phyloP scores from a whole-genome alignment of 2,888 invertebrate species.

The Megaustenia siamemsis region DNA sequence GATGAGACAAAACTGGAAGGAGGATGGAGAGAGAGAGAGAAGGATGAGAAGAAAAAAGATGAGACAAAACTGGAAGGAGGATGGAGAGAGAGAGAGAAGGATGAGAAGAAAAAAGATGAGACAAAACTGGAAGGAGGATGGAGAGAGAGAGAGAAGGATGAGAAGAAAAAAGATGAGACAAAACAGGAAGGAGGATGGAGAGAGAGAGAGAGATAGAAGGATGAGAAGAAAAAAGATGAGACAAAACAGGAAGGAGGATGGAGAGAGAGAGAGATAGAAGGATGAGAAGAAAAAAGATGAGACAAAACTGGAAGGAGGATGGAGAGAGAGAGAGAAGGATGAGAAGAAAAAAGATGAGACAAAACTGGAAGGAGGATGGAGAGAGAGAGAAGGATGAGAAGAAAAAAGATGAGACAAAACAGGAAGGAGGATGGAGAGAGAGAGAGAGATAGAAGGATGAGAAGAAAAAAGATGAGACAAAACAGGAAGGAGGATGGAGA shows the following conservation, averaged over 20 bases:
- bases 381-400: too few relatives aligned
- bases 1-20: background rate
- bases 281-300: background rate
- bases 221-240: background rate
- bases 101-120: background rate
- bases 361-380: too few relatives aligned
- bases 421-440: background rate
- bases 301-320: too few relatives aligned
- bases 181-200: too few relatives aligned
- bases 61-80: too few relatives aligned
- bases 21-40: too few relatives aligned
- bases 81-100: background rate
- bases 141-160: conserved; percentile 29
- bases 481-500: background rate
- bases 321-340: too few relatives aligned
- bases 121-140: conserved; percentile 19
- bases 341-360: too few relatives aligned
- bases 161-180: background rate
- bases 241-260: background rate
- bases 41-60: too few relatives aligned
- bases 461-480: conserved; percentile 15
- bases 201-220: too few relatives aligned
- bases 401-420: background rate
- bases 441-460: too few relatives aligned
- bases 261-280: too few relatives aligned